Conservation (phyloP, 2,113 vertebrate genomes). For the Elaphurus davidianus region DNA sequence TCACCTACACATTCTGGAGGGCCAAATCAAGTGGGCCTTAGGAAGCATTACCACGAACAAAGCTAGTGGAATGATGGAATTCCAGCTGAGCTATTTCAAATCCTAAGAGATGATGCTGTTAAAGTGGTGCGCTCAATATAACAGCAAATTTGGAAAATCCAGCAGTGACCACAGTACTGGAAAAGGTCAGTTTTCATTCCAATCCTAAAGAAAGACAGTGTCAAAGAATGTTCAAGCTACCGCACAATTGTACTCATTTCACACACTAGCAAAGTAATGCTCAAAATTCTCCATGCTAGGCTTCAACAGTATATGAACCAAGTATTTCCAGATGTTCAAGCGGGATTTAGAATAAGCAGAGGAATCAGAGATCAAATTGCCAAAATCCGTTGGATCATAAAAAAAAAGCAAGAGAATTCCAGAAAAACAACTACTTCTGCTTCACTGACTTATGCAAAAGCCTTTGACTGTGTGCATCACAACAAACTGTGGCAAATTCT, state of each 20-base stretch:
- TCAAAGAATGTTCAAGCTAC: neutral
- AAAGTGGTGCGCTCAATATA: neutral
- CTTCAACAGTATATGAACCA: neutral
- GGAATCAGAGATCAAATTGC: neutral
- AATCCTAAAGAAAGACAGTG: neutral
- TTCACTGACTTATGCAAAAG: neutral
- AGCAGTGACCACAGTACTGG: neutral
- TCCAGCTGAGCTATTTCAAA: neutral
- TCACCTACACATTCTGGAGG: neutral
- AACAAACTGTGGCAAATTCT: neutral
- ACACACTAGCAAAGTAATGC: neutral
- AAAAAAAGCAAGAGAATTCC: neutral
- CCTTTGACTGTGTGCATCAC: neutral
- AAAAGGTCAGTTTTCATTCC: neutral
- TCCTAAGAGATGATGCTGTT: neutral
- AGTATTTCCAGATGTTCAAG: neutral
- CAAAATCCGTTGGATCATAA: neutral
- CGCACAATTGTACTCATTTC: neutral
- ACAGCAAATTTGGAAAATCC: neutral
- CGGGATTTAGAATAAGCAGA: neutral
- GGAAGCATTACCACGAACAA: neutral
- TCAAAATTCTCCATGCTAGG: neutral
- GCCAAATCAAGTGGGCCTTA: neutral
- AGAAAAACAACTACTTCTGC: neutral
- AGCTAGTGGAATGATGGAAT: neutral